phyloP scores from a whole-genome alignment of 1,140 invertebrate genomes.

The Lucilia sericata region DNA sequence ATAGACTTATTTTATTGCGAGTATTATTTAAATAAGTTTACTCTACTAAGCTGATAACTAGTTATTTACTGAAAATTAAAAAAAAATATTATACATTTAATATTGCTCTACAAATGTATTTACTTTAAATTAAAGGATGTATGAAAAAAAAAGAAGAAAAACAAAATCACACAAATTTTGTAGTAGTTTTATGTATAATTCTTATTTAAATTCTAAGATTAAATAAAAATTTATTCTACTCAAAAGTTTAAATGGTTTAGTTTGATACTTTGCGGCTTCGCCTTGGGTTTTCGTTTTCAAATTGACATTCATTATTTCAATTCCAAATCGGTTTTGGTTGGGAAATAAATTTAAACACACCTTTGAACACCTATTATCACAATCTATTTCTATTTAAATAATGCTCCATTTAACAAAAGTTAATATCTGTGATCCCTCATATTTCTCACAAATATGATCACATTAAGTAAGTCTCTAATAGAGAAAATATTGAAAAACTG shows the following conservation, averaged over 20 bases:
- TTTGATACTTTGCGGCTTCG: too few species aligned
- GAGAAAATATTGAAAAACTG: too few species aligned
- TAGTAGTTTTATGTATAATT: constrained; percentile 43
- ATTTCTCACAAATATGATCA: too few species aligned
- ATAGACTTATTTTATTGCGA: not conserved
- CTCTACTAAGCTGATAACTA: constrained; percentile 20
- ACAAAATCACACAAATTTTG: constrained; percentile 33
- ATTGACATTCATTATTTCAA: too few species aligned
- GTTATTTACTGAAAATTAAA: not conserved
- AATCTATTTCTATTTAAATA: too few species aligned
- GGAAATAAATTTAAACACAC: too few species aligned
- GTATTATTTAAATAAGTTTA: constrained; percentile 29
- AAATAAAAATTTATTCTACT: constrained; percentile 45
- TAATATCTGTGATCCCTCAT: too few species aligned
- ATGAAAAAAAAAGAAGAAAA: not conserved
- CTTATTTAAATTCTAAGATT: constrained; percentile 37
- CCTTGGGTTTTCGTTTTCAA: too few species aligned
- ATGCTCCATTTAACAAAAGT: too few species aligned
- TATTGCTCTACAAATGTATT: not conserved
- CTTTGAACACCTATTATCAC: too few species aligned
- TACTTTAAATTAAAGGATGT: not conserved
- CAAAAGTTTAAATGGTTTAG: constrained; percentile 2
- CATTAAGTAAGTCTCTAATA: too few species aligned
- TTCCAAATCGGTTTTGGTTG: too few species aligned
- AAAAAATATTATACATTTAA: constrained; percentile 28